Evolutionary conservation across 2,113 vertebrate species (phyloP).

Genomic region (Saguinus imperator): DNA sequence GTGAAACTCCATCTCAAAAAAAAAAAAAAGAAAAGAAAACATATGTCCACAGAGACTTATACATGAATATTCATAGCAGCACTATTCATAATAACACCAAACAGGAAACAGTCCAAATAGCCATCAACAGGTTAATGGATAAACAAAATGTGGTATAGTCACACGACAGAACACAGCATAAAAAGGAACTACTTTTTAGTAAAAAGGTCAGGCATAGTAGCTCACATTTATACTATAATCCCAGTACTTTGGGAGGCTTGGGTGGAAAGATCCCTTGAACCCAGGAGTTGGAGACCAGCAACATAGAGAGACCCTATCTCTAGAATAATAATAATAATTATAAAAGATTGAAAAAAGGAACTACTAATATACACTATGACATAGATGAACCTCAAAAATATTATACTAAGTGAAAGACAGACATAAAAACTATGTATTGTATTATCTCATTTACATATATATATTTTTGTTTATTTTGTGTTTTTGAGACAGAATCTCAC

Average conservation of each 20-base stretch:
- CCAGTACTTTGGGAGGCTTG: no score
- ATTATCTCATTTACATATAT: background rate
- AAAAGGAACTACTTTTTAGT: no score
- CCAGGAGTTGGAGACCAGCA: no score
- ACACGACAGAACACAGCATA: background rate
- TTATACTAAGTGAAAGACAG: background rate
- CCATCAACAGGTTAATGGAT: background rate
- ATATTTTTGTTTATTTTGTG: no score
- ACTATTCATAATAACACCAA: background rate
- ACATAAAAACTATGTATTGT: background rate
- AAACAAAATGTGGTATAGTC: background rate
- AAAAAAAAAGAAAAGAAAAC: slow-evolving; percentile 16
- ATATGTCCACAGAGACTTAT: background rate
- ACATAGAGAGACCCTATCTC: no score
- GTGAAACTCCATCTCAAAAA: no score
- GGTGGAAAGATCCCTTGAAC: no score
- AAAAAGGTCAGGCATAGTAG: no score
- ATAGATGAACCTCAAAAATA: background rate
- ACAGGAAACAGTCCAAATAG: background rate
- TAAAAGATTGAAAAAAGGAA: background rate
- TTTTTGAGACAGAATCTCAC: no score
- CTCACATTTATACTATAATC: no score
- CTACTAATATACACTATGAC: background rate
- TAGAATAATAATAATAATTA: no score
- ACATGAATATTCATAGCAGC: background rate